These are phyloP conservation scores for Crotalus tigris DNA, from an alignment of 2,113 vertebrate species.

Conservation along the genomic window DNA sequence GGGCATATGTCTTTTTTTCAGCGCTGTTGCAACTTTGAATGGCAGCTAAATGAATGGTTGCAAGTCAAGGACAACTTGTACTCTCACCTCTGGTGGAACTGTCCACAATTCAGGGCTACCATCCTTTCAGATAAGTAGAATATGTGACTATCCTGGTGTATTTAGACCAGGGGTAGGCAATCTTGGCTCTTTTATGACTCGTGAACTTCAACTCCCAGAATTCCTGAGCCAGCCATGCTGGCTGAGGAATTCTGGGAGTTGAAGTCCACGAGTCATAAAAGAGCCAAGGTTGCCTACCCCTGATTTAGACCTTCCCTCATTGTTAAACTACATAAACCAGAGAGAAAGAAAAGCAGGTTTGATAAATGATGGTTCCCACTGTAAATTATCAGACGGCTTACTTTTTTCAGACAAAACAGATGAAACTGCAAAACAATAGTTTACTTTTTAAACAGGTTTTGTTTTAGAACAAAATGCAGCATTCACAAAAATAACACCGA, in stretches of 20 bases:
- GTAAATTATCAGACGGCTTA: constrained; percentile 51
- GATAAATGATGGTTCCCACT: constrained; percentile 43
- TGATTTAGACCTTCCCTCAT: constrained; percentile 20
- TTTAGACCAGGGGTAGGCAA: neutral
- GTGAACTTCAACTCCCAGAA: no score
- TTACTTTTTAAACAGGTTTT: constrained; percentile 47
- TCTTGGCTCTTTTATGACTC: no score
- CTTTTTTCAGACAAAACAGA: constrained; percentile 48
- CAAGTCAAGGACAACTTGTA: neutral
- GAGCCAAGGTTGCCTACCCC: no score
- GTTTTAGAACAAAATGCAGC: constrained; percentile 30
- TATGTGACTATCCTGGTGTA: neutral
- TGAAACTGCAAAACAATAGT: constrained; percentile 1
- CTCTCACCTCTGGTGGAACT: neutral
- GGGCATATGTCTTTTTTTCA: neutral
- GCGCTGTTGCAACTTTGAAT: neutral
- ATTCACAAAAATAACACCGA: constrained; percentile 58
- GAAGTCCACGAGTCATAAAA: no score
- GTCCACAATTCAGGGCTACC: neutral
- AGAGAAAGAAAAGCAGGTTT: constrained; percentile 6
- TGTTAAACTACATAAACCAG: constrained; percentile 37
- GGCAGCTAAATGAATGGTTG: neutral
- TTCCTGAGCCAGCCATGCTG: no score
- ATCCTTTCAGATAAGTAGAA: neutral
- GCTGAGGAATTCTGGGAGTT: no score